These are phyloP conservation scores for Porites australiensis DNA, from an alignment of 64 coral and sea anemone species.

Conservation along the genomic window DNA sequence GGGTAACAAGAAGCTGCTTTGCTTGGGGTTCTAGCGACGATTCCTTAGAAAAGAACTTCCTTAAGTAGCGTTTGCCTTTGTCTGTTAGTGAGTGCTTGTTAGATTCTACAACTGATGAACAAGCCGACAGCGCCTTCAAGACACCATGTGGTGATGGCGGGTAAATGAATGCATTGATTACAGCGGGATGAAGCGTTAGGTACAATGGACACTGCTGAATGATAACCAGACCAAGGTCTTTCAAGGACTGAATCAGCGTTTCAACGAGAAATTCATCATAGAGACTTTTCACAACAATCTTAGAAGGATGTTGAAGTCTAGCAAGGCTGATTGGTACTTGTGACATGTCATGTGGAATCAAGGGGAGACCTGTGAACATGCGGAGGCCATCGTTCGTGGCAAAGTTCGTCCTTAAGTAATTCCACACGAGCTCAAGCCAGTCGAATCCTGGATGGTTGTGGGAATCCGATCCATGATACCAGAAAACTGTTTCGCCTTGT, in stretches of 20 bases:
- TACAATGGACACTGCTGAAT: conserved; percentile 51
- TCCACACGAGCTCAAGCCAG: conserved; percentile 80
- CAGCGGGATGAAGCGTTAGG: conserved; percentile 39
- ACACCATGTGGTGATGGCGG: conserved; percentile 63
- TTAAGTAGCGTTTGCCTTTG: conserved; percentile 63
- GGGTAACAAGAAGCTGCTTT: conserved; percentile 21
- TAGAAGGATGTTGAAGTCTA: conserved; percentile 49
- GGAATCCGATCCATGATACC: conserved; percentile 33
- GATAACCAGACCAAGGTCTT: conserved; percentile 47
- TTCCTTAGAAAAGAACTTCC: conserved; percentile 46
- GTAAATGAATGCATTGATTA: conserved; percentile 32
- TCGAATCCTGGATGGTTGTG: conserved; percentile 3
- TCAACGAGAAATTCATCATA: conserved; percentile 51
- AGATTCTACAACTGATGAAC: neutral
- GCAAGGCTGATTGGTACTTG: conserved; percentile 23
- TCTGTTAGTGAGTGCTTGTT: neutral
- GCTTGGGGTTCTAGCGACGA: neutral
- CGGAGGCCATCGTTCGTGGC: conserved; percentile 1
- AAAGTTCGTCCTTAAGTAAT: conserved; percentile 69
- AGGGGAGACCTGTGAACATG: conserved; percentile 46
- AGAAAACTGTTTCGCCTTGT: conserved; percentile 10
- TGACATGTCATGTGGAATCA: conserved; percentile 56
- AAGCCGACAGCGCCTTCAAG: conserved; percentile 24
- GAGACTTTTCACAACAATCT: conserved; percentile 33
- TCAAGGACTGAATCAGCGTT: conserved; percentile 19